These are phyloP conservation scores for Chymomyza caudatula DNA, from an alignment of 2,888 invertebrate species.

Conservation along the genomic window DNA sequence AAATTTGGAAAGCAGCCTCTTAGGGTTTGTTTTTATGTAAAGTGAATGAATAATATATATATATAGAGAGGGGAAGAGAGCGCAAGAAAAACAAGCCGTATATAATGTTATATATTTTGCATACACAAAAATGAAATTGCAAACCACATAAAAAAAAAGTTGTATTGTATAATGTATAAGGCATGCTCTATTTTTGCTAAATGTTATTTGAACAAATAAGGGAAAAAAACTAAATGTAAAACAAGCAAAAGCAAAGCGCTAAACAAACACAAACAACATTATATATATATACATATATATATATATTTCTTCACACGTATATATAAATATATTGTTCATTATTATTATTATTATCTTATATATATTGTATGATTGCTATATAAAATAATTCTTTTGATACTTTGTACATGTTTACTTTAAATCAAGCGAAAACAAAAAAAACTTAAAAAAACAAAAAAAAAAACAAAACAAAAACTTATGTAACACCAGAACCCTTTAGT, in stretches of 20 bases:
- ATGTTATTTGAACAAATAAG: conserved; percentile 72
- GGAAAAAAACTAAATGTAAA: conserved; percentile 54
- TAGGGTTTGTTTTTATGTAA: conserved; percentile 52
- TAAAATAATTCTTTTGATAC: conserved; percentile 66
- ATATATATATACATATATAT: conserved; percentile 32
- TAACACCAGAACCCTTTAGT: conserved; percentile 44
- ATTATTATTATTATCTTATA: conserved; percentile 62
- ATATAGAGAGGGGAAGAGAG: conserved; percentile 12
- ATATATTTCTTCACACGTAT: conserved; percentile 40
- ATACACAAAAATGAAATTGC: neutral
- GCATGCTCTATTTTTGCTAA: conserved; percentile 72
- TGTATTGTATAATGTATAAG: conserved; percentile 18
- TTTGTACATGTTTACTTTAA: conserved; percentile 70
- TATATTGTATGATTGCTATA: conserved; percentile 69
- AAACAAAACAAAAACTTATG: conserved; percentile 23
- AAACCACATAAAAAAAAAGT: conserved; percentile 16
- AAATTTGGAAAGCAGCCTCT: conserved; percentile 9
- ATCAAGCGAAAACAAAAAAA: conserved; percentile 27
- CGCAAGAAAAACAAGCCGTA: neutral
- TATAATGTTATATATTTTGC: conserved; percentile 7
- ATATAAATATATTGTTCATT: conserved; percentile 62
- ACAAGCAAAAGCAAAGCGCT: conserved; percentile 59
- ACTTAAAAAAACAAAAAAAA: conserved; percentile 17
- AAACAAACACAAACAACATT: conserved; percentile 41
- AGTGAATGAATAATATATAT: conserved; percentile 21